phyloP scores from a whole-genome alignment of 2,888 invertebrate genomes.

The Tolmerus cingulatus region DNA sequence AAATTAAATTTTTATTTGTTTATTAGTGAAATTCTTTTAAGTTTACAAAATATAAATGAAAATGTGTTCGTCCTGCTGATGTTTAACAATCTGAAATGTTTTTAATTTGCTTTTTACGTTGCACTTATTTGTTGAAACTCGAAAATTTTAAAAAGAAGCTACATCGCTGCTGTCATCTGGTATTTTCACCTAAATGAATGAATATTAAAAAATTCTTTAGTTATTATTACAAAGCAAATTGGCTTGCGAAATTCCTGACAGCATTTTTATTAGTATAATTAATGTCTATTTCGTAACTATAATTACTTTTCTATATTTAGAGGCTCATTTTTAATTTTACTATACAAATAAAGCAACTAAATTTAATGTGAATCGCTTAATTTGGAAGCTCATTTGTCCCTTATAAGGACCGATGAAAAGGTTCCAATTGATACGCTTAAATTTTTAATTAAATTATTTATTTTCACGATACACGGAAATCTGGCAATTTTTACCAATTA shows the following conservation, averaged over 20 bases:
- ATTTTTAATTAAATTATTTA: not conserved
- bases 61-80: too few species aligned
- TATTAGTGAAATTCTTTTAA: too few species aligned
- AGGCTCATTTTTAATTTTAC: not conserved
- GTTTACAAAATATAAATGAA: too few species aligned
- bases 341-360: not conserved
- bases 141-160: not conserved
- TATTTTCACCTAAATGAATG: not conserved
- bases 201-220: not conserved
- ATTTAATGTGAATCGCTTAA: not conserved
- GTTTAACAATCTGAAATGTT: too few species aligned
- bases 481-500: not conserved
- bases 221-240: not conserved
- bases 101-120: too few species aligned
- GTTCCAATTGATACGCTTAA: not conserved
- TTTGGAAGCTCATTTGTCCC: not conserved
- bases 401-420: not conserved
- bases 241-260: not conserved
- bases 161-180: not conserved
- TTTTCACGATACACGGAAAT: not conserved
- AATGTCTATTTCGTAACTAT: not conserved
- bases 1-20: too few species aligned
- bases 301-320: not conserved
- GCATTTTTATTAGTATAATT: not conserved
- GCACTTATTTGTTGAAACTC: too few species aligned